Base-by-base conservation (phyloP, 1,140 invertebrate genomes). In the Bemisia tabaci region DNA sequence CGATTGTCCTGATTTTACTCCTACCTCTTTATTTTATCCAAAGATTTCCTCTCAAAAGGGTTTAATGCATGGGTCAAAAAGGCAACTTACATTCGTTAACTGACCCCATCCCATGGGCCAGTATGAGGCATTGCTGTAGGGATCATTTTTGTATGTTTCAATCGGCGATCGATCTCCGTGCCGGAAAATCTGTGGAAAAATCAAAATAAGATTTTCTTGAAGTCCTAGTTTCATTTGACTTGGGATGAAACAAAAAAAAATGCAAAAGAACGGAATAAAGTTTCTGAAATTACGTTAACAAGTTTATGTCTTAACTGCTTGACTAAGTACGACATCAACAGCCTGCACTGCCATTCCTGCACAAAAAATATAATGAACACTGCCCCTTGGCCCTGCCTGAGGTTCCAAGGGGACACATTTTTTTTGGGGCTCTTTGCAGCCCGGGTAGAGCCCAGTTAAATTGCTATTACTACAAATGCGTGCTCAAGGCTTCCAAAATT, bases 161-260 rank as follows among this genome's bases (percentile, higher is more conserved):
- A 90, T 77, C 0, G 91, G 90, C 25, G 87, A 90, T 69, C 92
- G 80, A 73, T 93, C 91, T 26, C 92, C 92, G 81, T 95, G 92
- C 66, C 92, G 80, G 74, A 80, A 90, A 23, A 91, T 71, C 79
- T 83, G 66, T 12, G 58, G 26, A 27, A 77, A 74, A 65, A 65
- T 67, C 24, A 11, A 59, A 33, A 26, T 39, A n/a, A 62, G 17
- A 62, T n/a, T n/a, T n/a, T n/a, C n/a, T n/a, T n/a, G n/a, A n/a
- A n/a, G n/a, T n/a, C n/a, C n/a, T n/a, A n/a, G n/a, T n/a, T n/a
- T n/a, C n/a, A n/a, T n/a, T n/a, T n/a, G n/a, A n/a, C n/a, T n/a
- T n/a, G n/a, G n/a, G n/a, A n/a, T n/a, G n/a, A n/a, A n/a, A n/a
- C n/a, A n/a, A n/a, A n/a, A n/a, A n/a, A n/a, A n/a, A n/a, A n/a